Percentiles rank a stretch among this genome's conserved stretches.
Evolutionary conservation across 2,113 vertebrate species (phyloP).

Genomic region (Dolichotis patagonum): DNA sequence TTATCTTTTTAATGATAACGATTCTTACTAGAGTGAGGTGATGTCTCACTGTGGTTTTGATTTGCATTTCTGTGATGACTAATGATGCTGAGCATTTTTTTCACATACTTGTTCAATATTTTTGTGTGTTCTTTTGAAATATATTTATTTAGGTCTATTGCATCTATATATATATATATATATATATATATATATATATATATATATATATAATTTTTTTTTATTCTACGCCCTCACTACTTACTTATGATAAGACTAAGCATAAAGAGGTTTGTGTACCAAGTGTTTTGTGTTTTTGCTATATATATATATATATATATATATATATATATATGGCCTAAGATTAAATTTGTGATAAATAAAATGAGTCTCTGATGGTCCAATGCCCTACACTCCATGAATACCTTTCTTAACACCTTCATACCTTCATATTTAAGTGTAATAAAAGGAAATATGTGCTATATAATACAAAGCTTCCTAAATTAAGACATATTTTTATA

Average conservation of each 20-base stretch:
- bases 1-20: neutral
- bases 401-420: neutral
- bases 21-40: neutral
- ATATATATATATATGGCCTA: conserved; percentile 39
- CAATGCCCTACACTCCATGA: neutral
- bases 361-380: neutral
- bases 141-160: neutral
- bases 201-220: neutral
- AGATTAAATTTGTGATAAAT: conserved; percentile 4
- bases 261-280: neutral
- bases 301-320: neutral
- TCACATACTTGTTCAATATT: neutral
- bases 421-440: neutral
- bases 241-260: neutral
- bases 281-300: no score
- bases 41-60: neutral
- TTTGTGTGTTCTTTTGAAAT: neutral
- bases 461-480: neutral
- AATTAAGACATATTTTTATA: neutral
- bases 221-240: neutral
- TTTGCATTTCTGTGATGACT: no score
- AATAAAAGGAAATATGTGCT: neutral
- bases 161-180: no score
- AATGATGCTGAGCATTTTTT: neutral
- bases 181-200: no score